Base-by-base conservation (phyloP, 2,797 vertebrate species). In the Phoebastria nigripes region DNA sequence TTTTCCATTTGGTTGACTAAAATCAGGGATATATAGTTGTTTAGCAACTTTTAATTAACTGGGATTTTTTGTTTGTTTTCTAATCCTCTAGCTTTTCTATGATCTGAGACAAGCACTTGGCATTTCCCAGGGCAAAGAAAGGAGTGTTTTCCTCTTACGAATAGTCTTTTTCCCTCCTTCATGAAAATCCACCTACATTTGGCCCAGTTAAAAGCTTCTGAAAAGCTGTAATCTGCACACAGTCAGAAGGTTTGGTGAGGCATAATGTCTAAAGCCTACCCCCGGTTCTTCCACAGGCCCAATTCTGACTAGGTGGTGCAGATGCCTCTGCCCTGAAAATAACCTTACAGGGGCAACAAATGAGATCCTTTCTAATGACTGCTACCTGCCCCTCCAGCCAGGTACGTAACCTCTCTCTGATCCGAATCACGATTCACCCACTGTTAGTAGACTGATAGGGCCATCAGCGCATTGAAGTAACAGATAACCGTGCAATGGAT, bases 141-240 rank as follows among this genome's bases (percentile, higher is more conserved):
- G 51, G 35, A 86, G 28, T 21, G n/a, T 78, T 87, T 91, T 86
- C 73, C 87, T 93, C 89, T 79, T 65, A 91, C 80, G 85, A 91
- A 88, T 70, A 81, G 67, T n/a, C 44, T 88, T 91, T 74, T 90
- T 67, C 63, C 72, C 77, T 96, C 87, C 85, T 94, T 90, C 90
- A 94, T 33, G 63, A 87, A 95, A 93, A 94, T 70, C 93, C 94
- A 96, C 91, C 96, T 91, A 96, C 94, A 94, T 90, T 55, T 82
- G 85, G 91, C 91, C 93, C 94, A 94, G 72, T 95, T 96, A 83
- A 94, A 94, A 89, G 54, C 87, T 87, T 59, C 82, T 82, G 62
- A 44, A 87, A 94, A 91, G 42, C 82, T 88, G 37, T 22, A 59
- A 15, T 44, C 70, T 47, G 66, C 54, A 70, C 47, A 91, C 4